Evolutionary conservation across 2,888 invertebrate genomes (phyloP).

Genomic region (Eupithecia centaureata): DNA sequence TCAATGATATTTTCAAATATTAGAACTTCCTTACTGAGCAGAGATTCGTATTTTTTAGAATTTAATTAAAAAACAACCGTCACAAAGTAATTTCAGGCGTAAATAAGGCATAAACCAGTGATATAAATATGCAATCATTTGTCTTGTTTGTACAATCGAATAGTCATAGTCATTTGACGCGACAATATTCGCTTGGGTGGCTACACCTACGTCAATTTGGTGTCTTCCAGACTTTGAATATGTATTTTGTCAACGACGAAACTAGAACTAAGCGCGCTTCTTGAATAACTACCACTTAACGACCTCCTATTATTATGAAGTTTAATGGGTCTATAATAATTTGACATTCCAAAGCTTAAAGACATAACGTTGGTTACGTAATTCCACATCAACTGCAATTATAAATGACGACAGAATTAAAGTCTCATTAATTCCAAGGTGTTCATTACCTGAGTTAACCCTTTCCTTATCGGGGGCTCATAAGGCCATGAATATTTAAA

Average conservation of each 20-base stretch:
- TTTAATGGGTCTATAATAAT: not conserved
- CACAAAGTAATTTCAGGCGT: not conserved
- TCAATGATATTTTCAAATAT: too few relatives aligned
- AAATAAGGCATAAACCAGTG: not conserved
- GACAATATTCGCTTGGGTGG: too few relatives aligned
- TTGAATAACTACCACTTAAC: not conserved
- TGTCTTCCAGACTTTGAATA: too few relatives aligned
- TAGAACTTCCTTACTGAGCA: too few relatives aligned
- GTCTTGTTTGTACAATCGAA: not conserved
- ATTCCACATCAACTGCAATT: constrained; percentile 16
- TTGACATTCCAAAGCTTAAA: not conserved
- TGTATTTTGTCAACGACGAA: not conserved
- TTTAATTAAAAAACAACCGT: not conserved
- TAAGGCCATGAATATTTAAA: constrained; percentile 41
- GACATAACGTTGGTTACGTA: constrained; percentile 6
- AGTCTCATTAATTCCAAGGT: constrained; percentile 33
- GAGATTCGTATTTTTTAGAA: not conserved
- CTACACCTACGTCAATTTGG: too few relatives aligned
- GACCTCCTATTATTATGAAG: not conserved
- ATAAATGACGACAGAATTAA: constrained; percentile 15
- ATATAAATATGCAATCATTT: not conserved
- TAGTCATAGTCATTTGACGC: not conserved
- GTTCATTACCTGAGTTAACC: constrained; percentile 26
- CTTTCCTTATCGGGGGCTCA: constrained; percentile 35
- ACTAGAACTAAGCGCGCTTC: not conserved